Conservation (phyloP, 2,113 vertebrate species). For the Pomatorhinus ruficollis region DNA sequence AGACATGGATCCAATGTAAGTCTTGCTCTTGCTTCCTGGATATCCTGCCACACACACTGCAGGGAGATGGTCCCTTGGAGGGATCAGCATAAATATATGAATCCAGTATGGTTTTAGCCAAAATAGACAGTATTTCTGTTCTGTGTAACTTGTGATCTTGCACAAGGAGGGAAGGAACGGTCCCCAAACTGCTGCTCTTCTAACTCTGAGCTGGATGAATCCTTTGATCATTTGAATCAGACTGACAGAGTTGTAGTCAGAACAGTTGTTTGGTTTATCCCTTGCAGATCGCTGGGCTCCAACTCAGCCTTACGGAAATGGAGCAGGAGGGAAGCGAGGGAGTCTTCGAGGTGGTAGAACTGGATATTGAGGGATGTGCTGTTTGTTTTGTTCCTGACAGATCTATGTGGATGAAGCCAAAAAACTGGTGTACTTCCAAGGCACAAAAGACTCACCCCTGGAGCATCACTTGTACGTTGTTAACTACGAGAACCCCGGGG, state of each 20-base stretch:
- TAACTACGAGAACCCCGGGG: slow-evolving; percentile 76
- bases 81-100: background rate
- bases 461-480: slow-evolving; percentile 83
- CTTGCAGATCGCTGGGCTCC: background rate
- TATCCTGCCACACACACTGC: background rate
- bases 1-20: slow-evolving; percentile 82
- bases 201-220: background rate
- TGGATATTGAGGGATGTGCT: background rate
- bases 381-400: slow-evolving; percentile 59
- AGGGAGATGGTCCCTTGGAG: background rate
- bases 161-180: background rate
- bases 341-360: background rate
- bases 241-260: background rate
- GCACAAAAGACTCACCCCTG: slow-evolving; percentile 81
- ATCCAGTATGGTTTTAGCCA: background rate
- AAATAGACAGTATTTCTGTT: background rate
- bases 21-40: background rate
- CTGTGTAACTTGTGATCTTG: background rate
- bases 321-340: fast-evolving
- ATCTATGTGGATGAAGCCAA: slow-evolving; percentile 82
- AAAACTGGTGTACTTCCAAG: slow-evolving; percentile 82
- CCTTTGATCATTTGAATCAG: background rate
- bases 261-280: background rate
- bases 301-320: background rate
- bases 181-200: background rate